Percentiles rank a stretch among this genome's conserved stretches.
These are phyloP conservation scores for Athetis lepigone DNA, from an alignment of 2,888 invertebrate genomes.

Conservation along the genomic window DNA sequence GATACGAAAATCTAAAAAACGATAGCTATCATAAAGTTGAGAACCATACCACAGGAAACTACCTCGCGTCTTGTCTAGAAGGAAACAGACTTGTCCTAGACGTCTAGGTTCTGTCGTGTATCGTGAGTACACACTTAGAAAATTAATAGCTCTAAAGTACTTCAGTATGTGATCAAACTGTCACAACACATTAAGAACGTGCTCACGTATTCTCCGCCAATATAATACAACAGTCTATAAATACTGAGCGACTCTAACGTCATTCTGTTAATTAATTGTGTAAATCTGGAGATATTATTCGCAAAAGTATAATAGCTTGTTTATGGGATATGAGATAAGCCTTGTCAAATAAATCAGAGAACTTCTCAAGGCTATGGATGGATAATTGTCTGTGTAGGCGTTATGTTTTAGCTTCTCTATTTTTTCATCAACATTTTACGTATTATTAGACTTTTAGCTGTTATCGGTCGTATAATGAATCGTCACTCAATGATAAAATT, in stretches of 20 bases:
- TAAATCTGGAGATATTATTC: slow-evolving; percentile 2
- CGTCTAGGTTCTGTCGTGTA: slow-evolving; percentile 16
- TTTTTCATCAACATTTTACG: not conserved
- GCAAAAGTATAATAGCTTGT: not conserved
- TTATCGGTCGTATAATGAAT: slow-evolving; percentile 48
- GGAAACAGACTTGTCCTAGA: slow-evolving; percentile 34
- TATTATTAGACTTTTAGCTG: slow-evolving; percentile 16
- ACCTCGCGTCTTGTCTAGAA: slow-evolving; percentile 15
- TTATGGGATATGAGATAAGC: not conserved
- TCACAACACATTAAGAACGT: slow-evolving; percentile 30
- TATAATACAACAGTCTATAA: slow-evolving; percentile 31
- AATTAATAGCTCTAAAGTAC: slow-evolving; percentile 27
- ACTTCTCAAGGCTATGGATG: not conserved
- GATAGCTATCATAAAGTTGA: slow-evolving; percentile 7
- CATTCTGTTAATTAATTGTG: slow-evolving; percentile 18
- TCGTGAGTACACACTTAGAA: slow-evolving; percentile 25
- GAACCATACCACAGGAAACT: slow-evolving; percentile 15
- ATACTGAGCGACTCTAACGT: slow-evolving; percentile 20
- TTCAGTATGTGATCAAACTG: slow-evolving; percentile 28
- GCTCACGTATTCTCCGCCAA: slow-evolving; percentile 44
- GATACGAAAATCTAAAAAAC: too few relatives aligned
- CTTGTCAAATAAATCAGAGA: not conserved
- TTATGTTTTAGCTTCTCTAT: not conserved
- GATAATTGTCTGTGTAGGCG: not conserved
- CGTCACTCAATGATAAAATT: slow-evolving; percentile 39